A percentile compares a stretch with the other conserved stretches of the same genome.
phyloP scores from a whole-genome alignment of 2,797 vertebrate species.

The Anguilla megastoma region DNA sequence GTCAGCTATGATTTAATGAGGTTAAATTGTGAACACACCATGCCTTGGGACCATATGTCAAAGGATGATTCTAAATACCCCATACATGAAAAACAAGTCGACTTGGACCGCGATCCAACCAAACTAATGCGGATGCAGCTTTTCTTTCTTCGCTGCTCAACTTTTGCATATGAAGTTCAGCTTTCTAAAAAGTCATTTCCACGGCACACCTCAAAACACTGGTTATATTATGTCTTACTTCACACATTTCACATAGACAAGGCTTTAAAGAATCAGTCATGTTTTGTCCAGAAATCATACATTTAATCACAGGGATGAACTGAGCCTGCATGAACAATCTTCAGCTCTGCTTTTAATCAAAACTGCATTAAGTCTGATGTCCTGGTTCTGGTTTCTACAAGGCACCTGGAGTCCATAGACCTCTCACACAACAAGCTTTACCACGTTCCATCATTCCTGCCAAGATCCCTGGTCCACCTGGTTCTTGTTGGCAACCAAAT shows the following conservation, averaged over 20 bases:
- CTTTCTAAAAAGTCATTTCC: not conserved
- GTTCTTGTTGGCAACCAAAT: constrained; percentile 91
- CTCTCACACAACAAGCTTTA: constrained; percentile 91
- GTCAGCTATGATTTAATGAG: not conserved
- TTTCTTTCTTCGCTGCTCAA: not conserved
- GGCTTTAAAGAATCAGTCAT: not conserved
- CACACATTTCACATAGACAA: not conserved
- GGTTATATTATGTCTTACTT: not conserved
- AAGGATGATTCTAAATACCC: not conserved
- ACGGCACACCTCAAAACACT: not conserved
- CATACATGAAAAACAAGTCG: not conserved
- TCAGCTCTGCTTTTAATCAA: constrained; percentile 22
- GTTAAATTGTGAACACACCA: not conserved
- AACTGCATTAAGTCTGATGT: constrained; percentile 6
- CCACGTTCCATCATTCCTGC: constrained; percentile 92
- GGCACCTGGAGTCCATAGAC: constrained; percentile 93
- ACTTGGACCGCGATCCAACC: not conserved
- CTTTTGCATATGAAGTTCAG: not conserved
- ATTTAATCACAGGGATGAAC: not conserved
- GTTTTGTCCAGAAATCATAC: not conserved
- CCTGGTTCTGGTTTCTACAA: constrained; percentile 56
- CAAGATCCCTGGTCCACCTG: constrained; percentile 87
- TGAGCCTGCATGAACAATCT: not conserved
- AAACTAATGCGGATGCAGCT: not conserved
- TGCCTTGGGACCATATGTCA: not conserved